These are phyloP conservation scores for Hipposideros armiger DNA, from an alignment of 2,113 vertebrate species.

Conservation along the genomic window DNA sequence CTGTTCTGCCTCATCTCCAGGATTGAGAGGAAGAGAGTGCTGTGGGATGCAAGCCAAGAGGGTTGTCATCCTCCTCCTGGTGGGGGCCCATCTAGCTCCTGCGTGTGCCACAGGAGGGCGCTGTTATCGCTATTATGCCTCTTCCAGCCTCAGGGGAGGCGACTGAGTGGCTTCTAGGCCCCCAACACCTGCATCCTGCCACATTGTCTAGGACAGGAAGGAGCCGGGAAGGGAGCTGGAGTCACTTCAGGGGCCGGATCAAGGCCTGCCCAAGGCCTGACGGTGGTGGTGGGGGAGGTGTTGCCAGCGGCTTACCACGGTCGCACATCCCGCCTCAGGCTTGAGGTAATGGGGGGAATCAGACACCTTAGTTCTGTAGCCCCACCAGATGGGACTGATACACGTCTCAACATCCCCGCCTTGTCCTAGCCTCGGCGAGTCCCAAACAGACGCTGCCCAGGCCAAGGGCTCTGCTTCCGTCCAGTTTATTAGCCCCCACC, in stretches of 20 bases:
- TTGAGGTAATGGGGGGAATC: not conserved
- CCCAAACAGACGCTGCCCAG: slow-evolving; percentile 73
- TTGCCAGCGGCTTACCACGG: not conserved
- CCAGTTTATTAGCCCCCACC: slow-evolving; percentile 77
- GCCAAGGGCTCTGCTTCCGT: slow-evolving; percentile 68
- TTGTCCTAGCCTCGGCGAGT: slow-evolving; percentile 35
- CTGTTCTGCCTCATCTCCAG: not conserved
- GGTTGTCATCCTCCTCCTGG: not conserved
- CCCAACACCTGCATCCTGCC: slow-evolving; percentile 84
- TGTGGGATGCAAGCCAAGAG: not conserved
- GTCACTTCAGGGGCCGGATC: slow-evolving; percentile 64
- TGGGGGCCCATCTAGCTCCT: not conserved
- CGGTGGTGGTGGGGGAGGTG: not conserved
- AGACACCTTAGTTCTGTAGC: not conserved
- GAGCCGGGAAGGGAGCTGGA: slow-evolving; percentile 71
- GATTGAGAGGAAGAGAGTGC: not conserved
- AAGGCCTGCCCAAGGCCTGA: not conserved
- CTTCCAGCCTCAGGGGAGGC: not conserved
- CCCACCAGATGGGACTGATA: not conserved
- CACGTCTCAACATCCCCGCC: not conserved
- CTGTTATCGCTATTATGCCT: not conserved
- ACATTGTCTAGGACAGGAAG: slow-evolving; percentile 83
- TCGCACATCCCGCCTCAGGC: not conserved
- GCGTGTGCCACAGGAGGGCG: slow-evolving; percentile 5
- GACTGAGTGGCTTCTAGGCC: slow-evolving; percentile 44